Percentiles rank a stretch among this genome's conserved stretches.
phyloP scores from a whole-genome alignment of 2,888 invertebrate genomes.

The Tetanocera ferruginea region DNA sequence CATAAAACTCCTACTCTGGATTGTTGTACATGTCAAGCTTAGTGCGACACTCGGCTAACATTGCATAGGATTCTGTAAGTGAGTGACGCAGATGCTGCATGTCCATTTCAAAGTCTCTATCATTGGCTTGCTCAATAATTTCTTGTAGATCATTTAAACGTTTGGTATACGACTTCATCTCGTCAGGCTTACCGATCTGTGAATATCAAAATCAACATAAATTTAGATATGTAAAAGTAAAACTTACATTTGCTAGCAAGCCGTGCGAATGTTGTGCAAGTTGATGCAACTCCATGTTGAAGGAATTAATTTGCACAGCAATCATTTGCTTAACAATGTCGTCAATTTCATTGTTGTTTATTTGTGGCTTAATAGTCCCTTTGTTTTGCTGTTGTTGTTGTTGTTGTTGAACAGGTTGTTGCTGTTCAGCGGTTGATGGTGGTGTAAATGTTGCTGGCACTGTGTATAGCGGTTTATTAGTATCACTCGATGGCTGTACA shows the following conservation, averaged over 20 bases:
- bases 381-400: background rate
- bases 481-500: conserved; percentile 24
- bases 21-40: conserved; percentile 65
- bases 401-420: conserved; percentile 19
- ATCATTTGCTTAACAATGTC: conserved; percentile 75
- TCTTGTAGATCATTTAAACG: conserved; percentile 73
- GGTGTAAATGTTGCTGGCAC: conserved; percentile 62
- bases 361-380: conserved; percentile 36
- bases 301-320: conserved; percentile 75
- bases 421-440: conserved; percentile 42
- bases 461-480: conserved; percentile 61
- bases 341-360: conserved; percentile 55
- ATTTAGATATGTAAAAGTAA: background rate
- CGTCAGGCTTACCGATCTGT: conserved; percentile 73
- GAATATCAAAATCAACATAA: conserved; percentile 8
- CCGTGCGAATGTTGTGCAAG: conserved; percentile 73
- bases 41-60: conserved; percentile 66
- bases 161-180: conserved; percentile 72
- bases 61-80: conserved; percentile 70
- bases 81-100: conserved; percentile 72
- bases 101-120: conserved; percentile 76
- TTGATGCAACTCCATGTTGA: conserved; percentile 77
- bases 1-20: conserved; percentile 60
- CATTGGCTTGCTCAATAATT: conserved; percentile 75
- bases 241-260: conserved; percentile 61